A percentile compares a stretch with the other conserved stretches of the same genome.
phyloP scores from a whole-genome alignment of 2,797 vertebrate genomes.

The Coregonus ussuriensis region DNA sequence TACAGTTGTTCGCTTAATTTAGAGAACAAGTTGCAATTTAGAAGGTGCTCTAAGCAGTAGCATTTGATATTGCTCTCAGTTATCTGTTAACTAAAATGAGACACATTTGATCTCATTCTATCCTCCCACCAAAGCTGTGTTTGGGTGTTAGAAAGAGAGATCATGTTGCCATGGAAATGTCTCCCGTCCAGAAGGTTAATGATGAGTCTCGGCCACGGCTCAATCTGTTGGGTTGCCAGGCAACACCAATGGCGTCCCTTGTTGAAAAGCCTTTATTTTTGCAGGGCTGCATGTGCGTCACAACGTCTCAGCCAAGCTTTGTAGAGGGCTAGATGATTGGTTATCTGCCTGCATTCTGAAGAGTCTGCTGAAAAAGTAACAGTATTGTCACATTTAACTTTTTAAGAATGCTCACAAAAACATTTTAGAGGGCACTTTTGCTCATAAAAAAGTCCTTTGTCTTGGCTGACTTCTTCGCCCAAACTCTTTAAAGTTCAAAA shows the following conservation, averaged over 20 bases:
- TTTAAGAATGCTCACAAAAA: neutral
- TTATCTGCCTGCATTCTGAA: neutral
- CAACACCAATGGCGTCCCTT: slow-evolving; percentile 64
- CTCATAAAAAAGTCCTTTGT: neutral
- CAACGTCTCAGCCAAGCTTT: neutral
- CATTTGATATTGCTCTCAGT: neutral
- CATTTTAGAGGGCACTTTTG: neutral
- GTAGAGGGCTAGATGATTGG: neutral
- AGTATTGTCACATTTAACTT: neutral
- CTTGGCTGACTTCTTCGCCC: neutral
- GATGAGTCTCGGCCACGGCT: slow-evolving; percentile 1
- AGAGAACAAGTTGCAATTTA: neutral
- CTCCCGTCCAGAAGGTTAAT: neutral
- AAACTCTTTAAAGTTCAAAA: neutral
- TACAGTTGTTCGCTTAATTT: neutral
- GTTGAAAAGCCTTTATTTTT: slow-evolving; percentile 40
- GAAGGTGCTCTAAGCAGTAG: neutral
- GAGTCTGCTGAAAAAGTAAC: neutral
- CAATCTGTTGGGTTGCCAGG: slow-evolving; percentile 62
- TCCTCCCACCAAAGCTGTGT: neutral
- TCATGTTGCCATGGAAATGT: slow-evolving; percentile 8
- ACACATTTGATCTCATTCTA: no score
- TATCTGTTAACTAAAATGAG: no score
- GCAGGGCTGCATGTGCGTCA: slow-evolving; percentile 12
- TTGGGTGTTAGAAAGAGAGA: neutral